Evolutionary conservation across 2,888 invertebrate genomes (phyloP).

Genomic region (Germaria angustata): DNA sequence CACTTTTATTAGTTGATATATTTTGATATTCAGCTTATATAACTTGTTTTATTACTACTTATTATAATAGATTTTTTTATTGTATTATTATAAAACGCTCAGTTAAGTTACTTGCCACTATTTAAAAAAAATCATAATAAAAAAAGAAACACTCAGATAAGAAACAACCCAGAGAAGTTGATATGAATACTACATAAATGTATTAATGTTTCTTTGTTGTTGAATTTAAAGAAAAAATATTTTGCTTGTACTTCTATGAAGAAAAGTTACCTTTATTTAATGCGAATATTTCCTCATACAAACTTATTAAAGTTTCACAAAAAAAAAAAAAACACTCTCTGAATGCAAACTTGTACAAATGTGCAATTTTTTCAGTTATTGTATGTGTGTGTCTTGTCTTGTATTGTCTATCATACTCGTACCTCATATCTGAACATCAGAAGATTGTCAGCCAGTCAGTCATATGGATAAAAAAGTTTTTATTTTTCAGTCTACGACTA

Average conservation of each 20-base stretch:
- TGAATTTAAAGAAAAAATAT: neutral
- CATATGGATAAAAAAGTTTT: constrained; percentile 9
- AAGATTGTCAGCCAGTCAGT: constrained; percentile 45
- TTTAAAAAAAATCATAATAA: neutral
- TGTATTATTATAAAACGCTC: neutral
- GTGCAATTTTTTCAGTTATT: neutral
- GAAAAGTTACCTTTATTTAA: constrained; percentile 25
- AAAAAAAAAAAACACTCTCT: neutral
- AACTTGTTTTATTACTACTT: constrained; percentile 27
- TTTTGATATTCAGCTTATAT: constrained; percentile 36
- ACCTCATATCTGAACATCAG: constrained; percentile 42
- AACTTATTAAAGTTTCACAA: constrained; percentile 20
- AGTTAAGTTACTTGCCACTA: neutral
- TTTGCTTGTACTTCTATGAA: constrained; percentile 19
- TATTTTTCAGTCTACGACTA: constrained; percentile 29
- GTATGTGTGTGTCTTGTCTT: constrained; percentile 10
- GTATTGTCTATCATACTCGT: constrained; percentile 36
- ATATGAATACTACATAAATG: constrained; percentile 13
- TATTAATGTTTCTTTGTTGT: constrained; percentile 35
- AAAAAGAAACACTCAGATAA: neutral
- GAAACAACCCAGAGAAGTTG: neutral
- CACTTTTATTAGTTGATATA: constrained; percentile 18
- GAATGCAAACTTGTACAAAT: constrained; percentile 15
- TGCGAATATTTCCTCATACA: constrained; percentile 40
- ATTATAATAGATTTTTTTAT: neutral